Conservation (phyloP, 2,113 vertebrate genomes). For the Lycaon pictus region DNA sequence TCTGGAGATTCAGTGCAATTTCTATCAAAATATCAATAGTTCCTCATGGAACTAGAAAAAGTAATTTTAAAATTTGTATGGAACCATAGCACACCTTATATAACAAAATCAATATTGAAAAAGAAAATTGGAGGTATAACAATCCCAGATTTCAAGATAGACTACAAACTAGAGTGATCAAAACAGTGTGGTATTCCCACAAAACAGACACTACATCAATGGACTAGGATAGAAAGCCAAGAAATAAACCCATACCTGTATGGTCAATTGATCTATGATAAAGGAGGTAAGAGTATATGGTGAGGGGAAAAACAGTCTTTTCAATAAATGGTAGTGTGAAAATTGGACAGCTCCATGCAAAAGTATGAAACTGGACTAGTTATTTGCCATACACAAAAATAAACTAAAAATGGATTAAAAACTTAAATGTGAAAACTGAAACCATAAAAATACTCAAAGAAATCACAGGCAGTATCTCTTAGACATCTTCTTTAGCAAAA, state of each 20-base stretch:
- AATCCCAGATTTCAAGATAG: background rate
- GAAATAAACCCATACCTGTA: background rate
- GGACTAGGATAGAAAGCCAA: background rate
- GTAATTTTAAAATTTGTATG: background rate
- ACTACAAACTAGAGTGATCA: background rate
- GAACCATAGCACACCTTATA: background rate
- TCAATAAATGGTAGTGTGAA: background rate
- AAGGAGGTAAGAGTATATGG: background rate
- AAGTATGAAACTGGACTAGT: background rate
- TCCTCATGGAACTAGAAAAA: background rate
- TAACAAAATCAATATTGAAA: background rate
- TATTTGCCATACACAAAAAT: background rate
- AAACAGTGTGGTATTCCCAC: background rate
- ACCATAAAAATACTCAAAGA: background rate
- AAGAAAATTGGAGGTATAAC: background rate
- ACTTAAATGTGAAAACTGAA: background rate
- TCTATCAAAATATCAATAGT: background rate
- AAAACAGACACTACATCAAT: background rate
- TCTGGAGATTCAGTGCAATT: background rate
- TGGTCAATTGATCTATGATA: background rate
- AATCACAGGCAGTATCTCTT: background rate
- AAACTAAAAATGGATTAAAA: background rate
- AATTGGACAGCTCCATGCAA: background rate
- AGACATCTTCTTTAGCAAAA: background rate
- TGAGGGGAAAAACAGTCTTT: background rate